A percentile compares a stretch with the other conserved stretches of the same genome.
These are phyloP conservation scores for Porites evermanni DNA, from an alignment of 92 coral and sea anemone genomes.

Conservation along the genomic window DNA sequence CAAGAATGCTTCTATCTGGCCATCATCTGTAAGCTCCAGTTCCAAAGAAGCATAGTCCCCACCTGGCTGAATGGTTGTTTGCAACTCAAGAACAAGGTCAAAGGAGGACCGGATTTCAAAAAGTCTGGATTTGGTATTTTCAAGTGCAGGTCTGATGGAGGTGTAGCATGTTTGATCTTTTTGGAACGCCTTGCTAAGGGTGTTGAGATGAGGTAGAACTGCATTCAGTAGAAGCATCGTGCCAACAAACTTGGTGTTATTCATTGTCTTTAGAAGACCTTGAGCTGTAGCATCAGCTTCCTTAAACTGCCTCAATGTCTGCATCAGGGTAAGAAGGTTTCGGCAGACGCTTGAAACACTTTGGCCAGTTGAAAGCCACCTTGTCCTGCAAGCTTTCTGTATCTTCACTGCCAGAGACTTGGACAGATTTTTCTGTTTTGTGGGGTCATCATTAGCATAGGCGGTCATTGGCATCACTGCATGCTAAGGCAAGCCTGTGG, in stretches of 20 bases:
- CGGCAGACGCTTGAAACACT: no score
- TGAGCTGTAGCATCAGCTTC: slow-evolving; percentile 28
- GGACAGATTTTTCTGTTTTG: slow-evolving; percentile 6
- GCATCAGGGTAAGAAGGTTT: neutral
- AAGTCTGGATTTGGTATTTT: slow-evolving; percentile 32
- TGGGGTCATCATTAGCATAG: neutral
- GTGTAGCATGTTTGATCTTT: slow-evolving; percentile 47
- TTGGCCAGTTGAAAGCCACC: slow-evolving; percentile 24
- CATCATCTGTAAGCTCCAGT: slow-evolving; percentile 11
- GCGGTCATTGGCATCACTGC: no score
- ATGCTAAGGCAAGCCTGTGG: no score
- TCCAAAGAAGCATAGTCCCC: slow-evolving; percentile 37
- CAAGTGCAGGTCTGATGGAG: slow-evolving; percentile 36
- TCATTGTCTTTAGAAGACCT: slow-evolving; percentile 33
- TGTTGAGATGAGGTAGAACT: slow-evolving; percentile 9
- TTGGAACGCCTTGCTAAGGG: slow-evolving; percentile 49
- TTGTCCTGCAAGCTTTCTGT: slow-evolving; percentile 31
- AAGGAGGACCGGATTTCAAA: neutral
- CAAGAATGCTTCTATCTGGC: slow-evolving; percentile 11
- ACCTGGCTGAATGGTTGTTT: slow-evolving; percentile 12
- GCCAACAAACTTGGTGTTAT: slow-evolving; percentile 41
- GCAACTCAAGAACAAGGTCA: neutral
- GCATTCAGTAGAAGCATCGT: slow-evolving; percentile 11
- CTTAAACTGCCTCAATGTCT: slow-evolving; percentile 9
- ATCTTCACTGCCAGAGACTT: slow-evolving; percentile 28